phyloP scores from a whole-genome alignment of 2,888 invertebrate genomes.

The Melanargia galathea region DNA sequence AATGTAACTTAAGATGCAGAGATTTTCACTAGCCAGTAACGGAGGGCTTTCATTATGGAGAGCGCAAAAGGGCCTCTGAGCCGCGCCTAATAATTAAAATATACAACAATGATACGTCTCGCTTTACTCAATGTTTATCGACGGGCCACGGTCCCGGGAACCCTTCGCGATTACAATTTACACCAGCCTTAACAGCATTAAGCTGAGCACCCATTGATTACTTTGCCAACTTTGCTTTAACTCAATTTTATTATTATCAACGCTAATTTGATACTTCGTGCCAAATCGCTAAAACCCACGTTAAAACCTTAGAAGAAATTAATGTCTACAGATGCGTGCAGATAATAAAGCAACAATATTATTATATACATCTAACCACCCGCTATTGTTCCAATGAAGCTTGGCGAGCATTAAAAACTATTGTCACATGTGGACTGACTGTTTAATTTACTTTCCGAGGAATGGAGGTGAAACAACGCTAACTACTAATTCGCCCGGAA shows the following conservation, averaged over 20 bases:
- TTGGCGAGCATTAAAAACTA: too few species aligned
- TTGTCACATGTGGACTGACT: too few species aligned
- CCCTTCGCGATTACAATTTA: conserved; percentile 76
- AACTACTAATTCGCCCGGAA: too few species aligned
- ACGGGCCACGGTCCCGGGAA: conserved; percentile 54
- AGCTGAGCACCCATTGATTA: not conserved
- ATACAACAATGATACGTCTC: conserved; percentile 77
- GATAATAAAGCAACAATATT: too few species aligned
- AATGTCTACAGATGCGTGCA: too few species aligned
- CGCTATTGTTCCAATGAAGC: too few species aligned
- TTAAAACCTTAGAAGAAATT: too few species aligned
- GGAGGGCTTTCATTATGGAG: conserved; percentile 36
- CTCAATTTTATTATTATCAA: not conserved
- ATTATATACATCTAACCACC: too few species aligned
- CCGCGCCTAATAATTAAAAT: conserved; percentile 75
- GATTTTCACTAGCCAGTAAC: conserved; percentile 24
- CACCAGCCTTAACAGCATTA: conserved; percentile 50
- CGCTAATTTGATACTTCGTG: too few species aligned
- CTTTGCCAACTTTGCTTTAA: not conserved
- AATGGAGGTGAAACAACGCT: too few species aligned
- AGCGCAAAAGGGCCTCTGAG: conserved; percentile 52
- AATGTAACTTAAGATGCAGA: conserved; percentile 10
- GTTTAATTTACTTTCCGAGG: too few species aligned
- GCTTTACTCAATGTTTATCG: conserved; percentile 73
- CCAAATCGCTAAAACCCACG: too few species aligned